These are phyloP conservation scores for Gymnobelideus leadbeateri DNA, from an alignment of 2,113 vertebrate genomes.

Conservation along the genomic window DNA sequence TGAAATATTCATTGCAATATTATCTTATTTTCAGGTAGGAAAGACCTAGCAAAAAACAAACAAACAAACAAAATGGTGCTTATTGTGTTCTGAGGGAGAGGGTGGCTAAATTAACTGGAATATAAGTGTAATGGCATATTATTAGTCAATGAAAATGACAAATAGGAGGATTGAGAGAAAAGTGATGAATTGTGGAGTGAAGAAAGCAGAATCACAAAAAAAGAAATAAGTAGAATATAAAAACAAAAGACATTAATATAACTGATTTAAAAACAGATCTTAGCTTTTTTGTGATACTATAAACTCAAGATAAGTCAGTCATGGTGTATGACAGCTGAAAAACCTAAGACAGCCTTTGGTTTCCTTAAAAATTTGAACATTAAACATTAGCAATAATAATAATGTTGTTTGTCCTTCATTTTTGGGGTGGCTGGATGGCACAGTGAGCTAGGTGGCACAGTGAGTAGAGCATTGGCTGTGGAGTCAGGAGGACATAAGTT, in stretches of 20 bases:
- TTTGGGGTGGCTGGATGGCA: too few species aligned
- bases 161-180: not conserved
- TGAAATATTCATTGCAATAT: not conserved
- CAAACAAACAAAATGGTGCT: too few species aligned
- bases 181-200: not conserved
- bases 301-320: not conserved
- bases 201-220: not conserved
- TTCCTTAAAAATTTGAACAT: not conserved
- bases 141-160: not conserved
- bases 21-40: not conserved
- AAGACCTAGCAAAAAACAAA: too few species aligned
- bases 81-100: not conserved
- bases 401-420: too few species aligned
- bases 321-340: not conserved
- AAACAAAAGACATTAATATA: not conserved
- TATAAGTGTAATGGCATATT: not conserved
- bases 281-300: not conserved
- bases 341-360: accelerated
- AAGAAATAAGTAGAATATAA: not conserved
- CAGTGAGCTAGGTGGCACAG: too few species aligned
- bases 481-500: too few species aligned
- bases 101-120: not conserved
- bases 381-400: not conserved
- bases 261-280: not conserved
- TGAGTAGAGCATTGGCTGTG: too few species aligned